Evolutionary conservation across 2,113 vertebrate genomes (phyloP).

Genomic region (Centropus bengalensis): DNA sequence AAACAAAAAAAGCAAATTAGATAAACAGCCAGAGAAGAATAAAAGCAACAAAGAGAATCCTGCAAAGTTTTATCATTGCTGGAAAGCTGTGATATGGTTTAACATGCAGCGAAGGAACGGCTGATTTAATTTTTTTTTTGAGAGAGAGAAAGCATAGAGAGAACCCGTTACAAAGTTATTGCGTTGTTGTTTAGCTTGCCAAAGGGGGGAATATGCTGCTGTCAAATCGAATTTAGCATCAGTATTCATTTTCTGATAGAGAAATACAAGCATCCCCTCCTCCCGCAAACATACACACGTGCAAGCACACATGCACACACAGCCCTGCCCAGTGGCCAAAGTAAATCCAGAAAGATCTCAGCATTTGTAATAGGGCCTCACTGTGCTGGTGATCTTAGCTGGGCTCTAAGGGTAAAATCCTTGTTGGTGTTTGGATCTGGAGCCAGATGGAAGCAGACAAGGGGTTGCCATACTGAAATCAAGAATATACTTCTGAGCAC

Average conservation of each 20-base stretch:
- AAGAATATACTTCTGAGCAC: neutral
- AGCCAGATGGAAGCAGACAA: neutral
- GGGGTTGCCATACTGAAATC: neutral
- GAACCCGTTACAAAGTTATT: neutral
- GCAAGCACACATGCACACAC: neutral
- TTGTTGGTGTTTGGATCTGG: neutral
- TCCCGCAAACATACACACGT: neutral
- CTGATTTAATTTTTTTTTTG: neutral
- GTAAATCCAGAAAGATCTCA: neutral
- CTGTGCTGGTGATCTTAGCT: neutral
- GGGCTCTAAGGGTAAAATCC: neutral
- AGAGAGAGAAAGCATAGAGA: neutral
- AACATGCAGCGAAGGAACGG: neutral
- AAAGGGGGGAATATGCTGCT: neutral
- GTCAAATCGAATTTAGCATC: slow-evolving; percentile 24
- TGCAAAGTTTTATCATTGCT: neutral
- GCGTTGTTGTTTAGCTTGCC: neutral
- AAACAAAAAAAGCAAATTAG: slow-evolving; percentile 70
- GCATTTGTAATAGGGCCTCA: neutral
- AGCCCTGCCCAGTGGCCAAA: neutral
- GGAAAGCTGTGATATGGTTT: neutral
- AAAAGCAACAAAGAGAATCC: slow-evolving; percentile 38
- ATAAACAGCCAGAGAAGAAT: slow-evolving; percentile 31
- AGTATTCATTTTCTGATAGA: neutral
- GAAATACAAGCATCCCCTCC: neutral